Evolutionary conservation across 2,888 invertebrate genomes (phyloP), one percentile per base, ranked within the genome.

Genomic region (Synergus japonicus): DNA sequence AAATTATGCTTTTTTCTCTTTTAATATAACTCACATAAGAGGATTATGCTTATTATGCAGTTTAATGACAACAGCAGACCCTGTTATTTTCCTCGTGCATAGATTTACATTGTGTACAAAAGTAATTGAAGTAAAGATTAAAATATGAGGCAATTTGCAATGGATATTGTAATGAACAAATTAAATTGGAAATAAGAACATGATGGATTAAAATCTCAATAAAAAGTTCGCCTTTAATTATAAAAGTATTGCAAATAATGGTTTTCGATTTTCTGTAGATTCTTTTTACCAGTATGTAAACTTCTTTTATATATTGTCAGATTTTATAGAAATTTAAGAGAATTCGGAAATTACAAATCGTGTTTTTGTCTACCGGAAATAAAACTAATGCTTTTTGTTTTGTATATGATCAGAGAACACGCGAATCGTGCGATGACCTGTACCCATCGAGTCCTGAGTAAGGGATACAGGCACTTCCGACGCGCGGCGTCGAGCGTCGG

Each of bases 401-500:
- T 60, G 18, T 29, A 22, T 22, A 60, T 60, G 12, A 73, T 73
- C 49, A 54, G 37, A 37, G 54, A 54, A 37, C 49, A 73, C n/a
- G 54, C 37, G n/a, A 69, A 22, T 69, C 69, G 69, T 69, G 22
- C 49, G 37, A 73, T 73, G 73, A 73, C 73, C 73, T 73, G 54
- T 49, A 73, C 54, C 54, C 73, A 8, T 37, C 73, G 54, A 18
- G 49, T 73, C 73, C 73, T 54, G 73, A 44, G 54, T 67, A 78
- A 63, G 76, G 77, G 85, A 78, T 83, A 82, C 84, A 84, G 81
- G 83, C 82, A 84, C 88, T 88, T 88, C 86, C 86, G 85, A 79
- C 83, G 83, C 83, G 79, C 81, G 85, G 83, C 86, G 87, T 84
- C 86, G 88, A 87, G 89, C 87, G 88, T 87, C 87, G 86, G 86